Base-by-base conservation (phyloP, 92 coral and sea anemone genomes). In the Metridium senile region DNA sequence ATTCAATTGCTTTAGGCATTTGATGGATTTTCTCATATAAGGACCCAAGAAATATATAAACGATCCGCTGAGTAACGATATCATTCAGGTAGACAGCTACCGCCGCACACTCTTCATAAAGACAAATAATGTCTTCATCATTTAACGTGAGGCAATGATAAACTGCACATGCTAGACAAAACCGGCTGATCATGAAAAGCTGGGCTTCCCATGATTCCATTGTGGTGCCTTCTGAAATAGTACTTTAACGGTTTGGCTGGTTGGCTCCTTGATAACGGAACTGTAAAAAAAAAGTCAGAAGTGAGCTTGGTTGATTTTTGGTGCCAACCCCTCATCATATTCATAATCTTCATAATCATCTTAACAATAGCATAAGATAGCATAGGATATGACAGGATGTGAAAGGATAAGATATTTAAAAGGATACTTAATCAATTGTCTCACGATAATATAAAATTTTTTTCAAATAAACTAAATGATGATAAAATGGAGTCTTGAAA, bases 101-200 rank as follows among this genome's bases (percentile, higher is more conserved):
- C 18, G 29, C 64, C 4, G 18, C 29, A 26, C 64, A 58, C 29
- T 58, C 64, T 58, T 58, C 64, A 58, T 58, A 58, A 58, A 58
- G 64, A 26, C 21, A 8, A 19, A 58, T 58, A 26, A 58, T 3
- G 64, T 20, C 64, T 20, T 58, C 64, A 19, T 58, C 64, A n/a
- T 26, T 58, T 58, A 58, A 3, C 18, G 25, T 58, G 18, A 58
- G 64, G 21, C 64, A 58, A 58, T 26, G 7, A 20, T n/a, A 58
- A 58, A 58, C 64, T 58, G 64, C 64, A 20, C 64, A 58, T n/a
- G 29, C 25, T 58, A 26, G 4, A 58, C 64, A 58, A 58, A 58
- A 58, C 64, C 21, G 8, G 29, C 9, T 58, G n/a, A n/a, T n/a
- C n/a, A n/a, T n/a, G 64, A 58, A 58, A 20, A 58, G 64, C 9